Evolutionary conservation across 2,888 invertebrate genomes (phyloP), one percentile per base, ranked within the genome.

Genomic region (Cantharis rufa): DNA sequence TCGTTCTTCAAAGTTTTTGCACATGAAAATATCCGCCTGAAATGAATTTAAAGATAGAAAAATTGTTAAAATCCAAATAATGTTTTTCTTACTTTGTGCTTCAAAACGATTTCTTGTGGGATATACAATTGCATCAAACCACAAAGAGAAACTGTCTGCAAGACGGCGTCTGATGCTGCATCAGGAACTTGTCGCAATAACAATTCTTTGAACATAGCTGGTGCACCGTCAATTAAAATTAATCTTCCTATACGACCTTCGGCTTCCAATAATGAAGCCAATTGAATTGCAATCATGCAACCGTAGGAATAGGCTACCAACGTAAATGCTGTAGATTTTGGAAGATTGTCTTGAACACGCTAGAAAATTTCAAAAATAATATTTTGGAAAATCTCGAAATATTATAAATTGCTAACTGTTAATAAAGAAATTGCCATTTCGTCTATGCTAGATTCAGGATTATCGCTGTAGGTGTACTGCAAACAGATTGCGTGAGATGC

Each of bases 291-390:
- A 16, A 97, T 89, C 18, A 94, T 87, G 0, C 93, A 90, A 66
- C 98, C 98, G 85, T 93, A 98, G 13, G 98, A 98, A 89, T 98
- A 98, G 1, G 95, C 97, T 13, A 94, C 91, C 1, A 98, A 86
- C 76, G 92, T 91, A 88, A 94, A 97, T 0, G 90, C 90, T 69
- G 91, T 89, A 0, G 89, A 89, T 0, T 90, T 91, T 0, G 90
- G 86, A 10, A 92, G 83, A 10, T 89, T 88, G 62, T 90, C 87
- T 78, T 91, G 89, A 1, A 93, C 88, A 72, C 90, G 86, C 93
- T 94, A 15, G 48, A 48, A 48, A 48, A 48, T 48, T n/a, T 32
- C 16, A 72, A 48, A 32, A 72, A 61, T 21, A n/a, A 10, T 9
- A 13, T 21, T 64, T 11, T 21, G 11, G n/a, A 21, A n/a, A n/a